A percentile compares a stretch with the other conserved stretches of the same genome.
These are phyloP conservation scores for Chionis minor DNA, from an alignment of 2,113 vertebrate genomes.

Conservation along the genomic window DNA sequence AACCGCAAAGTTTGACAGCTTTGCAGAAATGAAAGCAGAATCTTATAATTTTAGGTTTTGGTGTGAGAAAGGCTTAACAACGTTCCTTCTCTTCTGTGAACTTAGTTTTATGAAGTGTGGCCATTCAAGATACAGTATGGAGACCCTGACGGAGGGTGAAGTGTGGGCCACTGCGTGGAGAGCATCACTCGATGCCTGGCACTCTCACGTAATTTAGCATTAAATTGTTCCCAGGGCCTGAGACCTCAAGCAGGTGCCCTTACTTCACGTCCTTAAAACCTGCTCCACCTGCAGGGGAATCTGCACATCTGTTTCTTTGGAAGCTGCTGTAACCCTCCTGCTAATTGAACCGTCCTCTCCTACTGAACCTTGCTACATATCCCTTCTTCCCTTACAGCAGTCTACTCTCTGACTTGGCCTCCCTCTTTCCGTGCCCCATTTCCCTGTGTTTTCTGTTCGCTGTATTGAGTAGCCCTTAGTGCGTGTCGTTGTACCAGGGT, in stretches of 20 bases:
- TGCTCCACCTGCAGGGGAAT: not conserved
- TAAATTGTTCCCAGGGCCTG: not conserved
- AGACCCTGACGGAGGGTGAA: not conserved
- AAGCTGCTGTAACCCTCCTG: not conserved
- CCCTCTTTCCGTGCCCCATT: fast-evolving
- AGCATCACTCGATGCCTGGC: not conserved
- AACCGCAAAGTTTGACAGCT: not conserved
- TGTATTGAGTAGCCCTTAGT: not conserved
- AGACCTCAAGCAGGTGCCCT: not conserved
- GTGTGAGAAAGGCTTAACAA: not conserved
- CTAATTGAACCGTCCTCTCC: not conserved
- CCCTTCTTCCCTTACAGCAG: not conserved
- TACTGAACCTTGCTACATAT: not conserved
- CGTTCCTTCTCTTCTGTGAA: not conserved
- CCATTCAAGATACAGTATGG: not conserved
- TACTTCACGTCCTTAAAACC: not conserved
- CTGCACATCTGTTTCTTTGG: not conserved
- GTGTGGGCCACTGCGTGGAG: fast-evolving
- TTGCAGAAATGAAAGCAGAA: not conserved
- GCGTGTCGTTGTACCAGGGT: fast-evolving
- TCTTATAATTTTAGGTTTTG: not conserved
- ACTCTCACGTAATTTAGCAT: not conserved
- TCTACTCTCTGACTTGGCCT: not conserved
- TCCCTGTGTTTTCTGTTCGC: not conserved
- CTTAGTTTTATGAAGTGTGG: not conserved